phyloP scores from a whole-genome alignment of 2,113 vertebrate genomes.

The Diadophis punctatus region DNA sequence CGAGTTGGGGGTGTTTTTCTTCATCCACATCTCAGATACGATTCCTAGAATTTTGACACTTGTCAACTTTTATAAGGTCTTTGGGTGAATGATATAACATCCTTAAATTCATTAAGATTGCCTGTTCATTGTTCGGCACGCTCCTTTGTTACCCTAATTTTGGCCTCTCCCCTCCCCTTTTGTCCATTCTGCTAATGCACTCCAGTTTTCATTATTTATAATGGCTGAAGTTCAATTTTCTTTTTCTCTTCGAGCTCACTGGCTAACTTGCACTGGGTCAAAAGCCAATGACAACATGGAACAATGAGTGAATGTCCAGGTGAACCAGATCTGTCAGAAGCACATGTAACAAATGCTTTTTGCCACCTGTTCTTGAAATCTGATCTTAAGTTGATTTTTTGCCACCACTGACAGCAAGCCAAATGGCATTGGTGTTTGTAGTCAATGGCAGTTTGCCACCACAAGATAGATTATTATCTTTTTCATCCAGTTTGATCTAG shows the following conservation, averaged over 20 bases:
- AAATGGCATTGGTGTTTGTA: conserved; percentile 27
- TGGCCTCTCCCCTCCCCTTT: conserved; percentile 4
- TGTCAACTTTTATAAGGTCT: background rate
- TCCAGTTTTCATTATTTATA: background rate
- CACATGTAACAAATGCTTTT: conserved; percentile 10
- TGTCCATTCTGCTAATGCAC: background rate
- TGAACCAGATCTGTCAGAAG: conserved; percentile 33
- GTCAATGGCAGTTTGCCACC: conserved; percentile 20
- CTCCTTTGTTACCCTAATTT: background rate
- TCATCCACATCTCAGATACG: background rate
- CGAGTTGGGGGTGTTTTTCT: background rate
- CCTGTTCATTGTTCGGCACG: background rate
- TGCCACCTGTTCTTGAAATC: conserved; percentile 35
- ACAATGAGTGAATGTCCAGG: background rate
- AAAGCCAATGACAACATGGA: conserved; percentile 10
- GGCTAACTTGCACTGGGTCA: background rate
- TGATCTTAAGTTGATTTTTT: conserved; percentile 38
- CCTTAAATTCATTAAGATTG: background rate
- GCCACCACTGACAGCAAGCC: background rate
- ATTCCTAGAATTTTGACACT: background rate
- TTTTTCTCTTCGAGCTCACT: background rate
- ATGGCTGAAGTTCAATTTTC: background rate
- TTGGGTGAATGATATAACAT: background rate
- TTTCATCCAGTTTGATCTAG: rapidly evolving
- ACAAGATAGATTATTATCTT: background rate